Evolutionary conservation across 2,797 vertebrate species (phyloP), one percentile per base, ranked within the genome.

Genomic region (Centroberyx gerrardi): DNA sequence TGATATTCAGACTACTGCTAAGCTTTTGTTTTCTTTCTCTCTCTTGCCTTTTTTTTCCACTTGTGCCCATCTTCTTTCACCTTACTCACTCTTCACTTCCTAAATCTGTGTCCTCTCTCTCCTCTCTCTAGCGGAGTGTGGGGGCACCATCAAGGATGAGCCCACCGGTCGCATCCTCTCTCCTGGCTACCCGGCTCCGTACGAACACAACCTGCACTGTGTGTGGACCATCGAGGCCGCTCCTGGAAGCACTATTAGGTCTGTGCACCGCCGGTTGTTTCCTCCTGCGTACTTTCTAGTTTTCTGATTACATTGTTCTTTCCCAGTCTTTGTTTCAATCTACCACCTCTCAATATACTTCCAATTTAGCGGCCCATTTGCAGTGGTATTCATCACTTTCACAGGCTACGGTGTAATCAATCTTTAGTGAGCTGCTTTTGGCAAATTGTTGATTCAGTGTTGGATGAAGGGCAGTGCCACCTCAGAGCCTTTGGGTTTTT

Each of bases 181-280:
- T 49, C 98, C 98, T 0, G 97, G 97, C n/a, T 99, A 99, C 74
- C 98, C 98, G 0, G 96, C 96, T 0, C 97, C 98, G 1, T 99
- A 99, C 0, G 98, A 99, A 68, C 98, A 99, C 84, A 99, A 99
- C 73, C 95, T 99, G 80, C 97, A 99, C 89, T 99, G 98, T 46
- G 90, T 98, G 66, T 99, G 98, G 98, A 96, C 88, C n/a, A 95
- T 99, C 0, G 96, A 99, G 82, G 98, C 98, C 1, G 94, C 97
- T 0, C 94, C 97, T 1, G 98, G 98, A 33, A 98, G 97, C 94
- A 99, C 97, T 9, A 97, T 99, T 2, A 96, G 98, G 98, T 99
- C 89, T 95, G 96, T 95, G 64, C 68, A 66, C 48, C 68, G 38
- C 62, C 60, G 49, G 33, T 66, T 72, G 56, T 58, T 74, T 68